Evolutionary conservation across 2,113 vertebrate species (phyloP).

Genomic region (Myrmecophaga tridactyla): DNA sequence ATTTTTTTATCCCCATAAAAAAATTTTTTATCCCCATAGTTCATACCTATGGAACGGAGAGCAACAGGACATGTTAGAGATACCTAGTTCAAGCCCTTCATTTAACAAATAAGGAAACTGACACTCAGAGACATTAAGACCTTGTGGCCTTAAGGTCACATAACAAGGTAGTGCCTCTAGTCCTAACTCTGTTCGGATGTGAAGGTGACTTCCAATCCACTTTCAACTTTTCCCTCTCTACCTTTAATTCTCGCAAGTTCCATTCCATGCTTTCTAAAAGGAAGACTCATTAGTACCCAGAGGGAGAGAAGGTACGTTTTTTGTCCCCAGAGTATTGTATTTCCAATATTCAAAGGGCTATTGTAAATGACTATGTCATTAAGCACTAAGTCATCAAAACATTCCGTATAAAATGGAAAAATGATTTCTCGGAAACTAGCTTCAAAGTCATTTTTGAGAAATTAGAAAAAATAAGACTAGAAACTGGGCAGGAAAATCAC

Average conservation of each 20-base stretch:
- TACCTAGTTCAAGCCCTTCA: not conserved
- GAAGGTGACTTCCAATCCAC: not conserved
- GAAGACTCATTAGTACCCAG: not conserved
- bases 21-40: not conserved
- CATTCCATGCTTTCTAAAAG: not conserved
- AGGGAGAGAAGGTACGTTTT: not conserved
- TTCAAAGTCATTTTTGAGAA: slow-evolving; percentile 54
- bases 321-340: not conserved
- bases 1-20: not conserved
- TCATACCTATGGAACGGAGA: not conserved
- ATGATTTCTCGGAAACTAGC: slow-evolving; percentile 22
- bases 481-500: not conserved
- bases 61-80: not conserved
- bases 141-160: not conserved
- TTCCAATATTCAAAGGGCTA: not conserved
- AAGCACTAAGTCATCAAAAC: slow-evolving; percentile 25
- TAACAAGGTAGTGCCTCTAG: not conserved
- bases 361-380: not conserved
- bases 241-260: not conserved
- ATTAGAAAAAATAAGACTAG: not conserved
- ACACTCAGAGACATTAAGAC: not conserved
- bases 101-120: not conserved
- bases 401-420: not conserved
- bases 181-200: not conserved
- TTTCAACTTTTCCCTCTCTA: not conserved